A percentile compares a stretch with the other conserved stretches of the same genome.
These are phyloP conservation scores for Progne subis DNA, from an alignment of 2,113 vertebrate genomes.

Conservation along the genomic window DNA sequence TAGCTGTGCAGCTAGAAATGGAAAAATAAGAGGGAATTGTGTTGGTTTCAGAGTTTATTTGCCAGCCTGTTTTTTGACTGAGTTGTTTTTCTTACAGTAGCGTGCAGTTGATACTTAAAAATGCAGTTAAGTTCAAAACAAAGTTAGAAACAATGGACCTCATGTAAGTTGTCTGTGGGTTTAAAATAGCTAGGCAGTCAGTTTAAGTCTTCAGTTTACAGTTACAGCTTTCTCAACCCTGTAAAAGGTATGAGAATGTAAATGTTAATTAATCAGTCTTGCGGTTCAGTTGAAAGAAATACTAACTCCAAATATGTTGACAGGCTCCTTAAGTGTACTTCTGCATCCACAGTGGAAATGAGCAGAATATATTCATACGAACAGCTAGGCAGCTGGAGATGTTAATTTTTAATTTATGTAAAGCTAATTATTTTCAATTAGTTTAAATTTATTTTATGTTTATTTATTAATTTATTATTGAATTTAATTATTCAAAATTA, in stretches of 20 bases:
- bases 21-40: neutral
- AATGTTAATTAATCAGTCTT: neutral
- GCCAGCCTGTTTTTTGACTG: conserved; percentile 6
- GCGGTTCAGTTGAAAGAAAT: neutral
- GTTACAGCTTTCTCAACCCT: neutral
- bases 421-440: neutral
- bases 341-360: neutral
- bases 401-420: neutral
- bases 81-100: neutral
- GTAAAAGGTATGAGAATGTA: neutral
- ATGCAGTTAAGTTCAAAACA: conserved; percentile 13
- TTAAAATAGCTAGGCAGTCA: conserved; percentile 4
- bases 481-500: neutral
- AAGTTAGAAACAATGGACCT: conserved; percentile 1
- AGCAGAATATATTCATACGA: neutral
- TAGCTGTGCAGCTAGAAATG: neutral
- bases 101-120: neutral
- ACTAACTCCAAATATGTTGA: neutral
- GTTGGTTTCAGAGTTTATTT: neutral
- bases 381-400: neutral
- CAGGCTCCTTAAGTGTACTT: neutral
- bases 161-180: neutral
- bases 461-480: neutral
- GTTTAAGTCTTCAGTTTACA: neutral
- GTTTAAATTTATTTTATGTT: neutral